Base-by-base conservation (phyloP, 2,113 vertebrate genomes). In the Synodontis membranacea region DNA sequence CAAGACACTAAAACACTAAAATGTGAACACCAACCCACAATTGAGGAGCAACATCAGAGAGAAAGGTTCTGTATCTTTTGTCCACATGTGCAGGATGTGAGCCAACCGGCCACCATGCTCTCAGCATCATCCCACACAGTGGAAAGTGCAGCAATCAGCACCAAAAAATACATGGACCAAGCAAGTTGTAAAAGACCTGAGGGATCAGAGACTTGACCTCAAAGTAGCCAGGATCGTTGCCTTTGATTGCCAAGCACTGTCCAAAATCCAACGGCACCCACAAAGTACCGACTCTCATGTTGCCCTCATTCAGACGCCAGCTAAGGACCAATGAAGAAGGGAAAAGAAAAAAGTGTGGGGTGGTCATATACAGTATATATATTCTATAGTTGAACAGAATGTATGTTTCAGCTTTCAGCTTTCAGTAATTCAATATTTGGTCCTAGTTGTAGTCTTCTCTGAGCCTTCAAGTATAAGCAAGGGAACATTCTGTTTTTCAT, bases 171-270 rank as follows among this genome's bases (percentile, higher is more conserved):
- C 37, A 12, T 58, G 52, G 34, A 56, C 50, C 78, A 80, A 58
- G 34, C 31, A 80, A 80, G 78, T 80, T 80, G 21, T 58, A 80
- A 58, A 58, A 14, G 21, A 80, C 52, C 52, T 58, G 10, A 28
- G 2, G 54, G 34, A 28, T 58, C 52, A 80, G 78, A 80, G 34
- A 58, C 12, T 80, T 80, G 52, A 58, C 78, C 52, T 52, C n/a
- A 39, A 14, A 25, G 34, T 58, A 58, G 34, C 34, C 52, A 58
- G 52, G 15, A 58, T 80, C 34, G 19, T 52, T 39, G 50, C 50
- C 21, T 80, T 80, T 80, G 52, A 58, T 39, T 12, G 23, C 52
- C 52, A 80, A 76, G 15, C 44, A 54, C 7, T 52, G n/a, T 31
- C 75, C 4, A 2, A 78, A 78, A 78, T 52, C 15, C 46, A 78